Percentiles rank a stretch among this genome's conserved stretches.
These are phyloP conservation scores for Bruchidius siliquastri DNA, from an alignment of 2,888 invertebrate species.

Conservation along the genomic window DNA sequence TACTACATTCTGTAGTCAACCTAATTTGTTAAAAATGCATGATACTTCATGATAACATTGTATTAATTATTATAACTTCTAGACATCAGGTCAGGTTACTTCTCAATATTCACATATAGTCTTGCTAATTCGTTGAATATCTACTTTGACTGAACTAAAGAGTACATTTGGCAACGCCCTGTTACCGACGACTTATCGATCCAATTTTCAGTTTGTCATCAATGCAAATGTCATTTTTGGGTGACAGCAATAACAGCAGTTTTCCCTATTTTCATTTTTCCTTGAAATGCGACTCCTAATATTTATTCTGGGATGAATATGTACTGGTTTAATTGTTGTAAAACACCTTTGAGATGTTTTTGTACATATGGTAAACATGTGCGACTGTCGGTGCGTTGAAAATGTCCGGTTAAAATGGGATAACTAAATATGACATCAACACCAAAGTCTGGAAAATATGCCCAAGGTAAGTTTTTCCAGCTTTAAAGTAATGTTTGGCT, in stretches of 20 bases:
- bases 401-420: constrained; percentile 17
- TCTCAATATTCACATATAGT: no score
- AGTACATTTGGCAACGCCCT: constrained; percentile 7
- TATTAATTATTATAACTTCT: no score
- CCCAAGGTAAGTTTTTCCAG: constrained; percentile 39
- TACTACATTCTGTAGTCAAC: no score
- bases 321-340: neutral
- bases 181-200: constrained; percentile 14
- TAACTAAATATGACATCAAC: constrained; percentile 47
- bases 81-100: no score
- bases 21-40: no score
- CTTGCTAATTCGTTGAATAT: no score
- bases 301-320: neutral
- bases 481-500: neutral
- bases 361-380: neutral
- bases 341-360: neutral
- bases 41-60: no score
- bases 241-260: constrained; percentile 29
- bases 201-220: constrained; percentile 20
- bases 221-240: constrained; percentile 24
- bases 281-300: constrained; percentile 15
- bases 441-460: constrained; percentile 48
- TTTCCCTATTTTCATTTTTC: constrained; percentile 15
- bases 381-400: neutral
- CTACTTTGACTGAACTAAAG: neutral